These are phyloP conservation scores for Nothobranchius furzeri DNA, from an alignment of 2,113 vertebrate species.

Conservation along the genomic window DNA sequence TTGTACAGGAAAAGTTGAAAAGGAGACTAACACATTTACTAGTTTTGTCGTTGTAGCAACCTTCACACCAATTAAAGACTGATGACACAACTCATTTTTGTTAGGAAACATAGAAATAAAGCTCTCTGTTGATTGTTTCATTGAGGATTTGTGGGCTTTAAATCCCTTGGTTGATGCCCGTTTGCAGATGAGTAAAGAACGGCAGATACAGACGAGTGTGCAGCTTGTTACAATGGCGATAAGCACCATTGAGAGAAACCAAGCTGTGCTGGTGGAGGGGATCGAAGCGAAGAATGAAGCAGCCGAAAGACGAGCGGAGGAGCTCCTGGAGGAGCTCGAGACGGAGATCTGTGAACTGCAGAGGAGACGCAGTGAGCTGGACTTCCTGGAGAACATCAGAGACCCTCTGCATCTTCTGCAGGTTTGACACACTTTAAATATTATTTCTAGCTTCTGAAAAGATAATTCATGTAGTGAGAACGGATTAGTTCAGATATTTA, in stretches of 20 bases:
- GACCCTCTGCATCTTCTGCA: constrained; percentile 58
- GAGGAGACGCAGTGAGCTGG: constrained; percentile 43
- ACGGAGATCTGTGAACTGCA: constrained; percentile 51
- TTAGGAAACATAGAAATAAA: not conserved
- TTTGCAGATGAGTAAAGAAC: constrained; percentile 42
- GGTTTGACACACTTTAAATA: constrained; percentile 33
- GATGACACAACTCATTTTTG: no score
- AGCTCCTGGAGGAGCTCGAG: constrained; percentile 47
- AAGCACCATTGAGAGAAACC: constrained; percentile 21
- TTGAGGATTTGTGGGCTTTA: no score
- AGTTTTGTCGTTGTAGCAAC: no score
- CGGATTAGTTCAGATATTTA: no score
- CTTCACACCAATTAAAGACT: no score
- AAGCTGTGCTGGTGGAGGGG: constrained; percentile 30
- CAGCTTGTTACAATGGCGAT: constrained; percentile 24
- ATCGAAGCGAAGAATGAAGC: constrained; percentile 39
- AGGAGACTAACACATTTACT: no score
- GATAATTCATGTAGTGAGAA: no score
- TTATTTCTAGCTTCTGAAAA: no score
- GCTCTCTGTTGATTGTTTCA: no score
- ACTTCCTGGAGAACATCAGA: constrained; percentile 40
- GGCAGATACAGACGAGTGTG: constrained; percentile 29
- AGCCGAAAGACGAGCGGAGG: constrained; percentile 20
- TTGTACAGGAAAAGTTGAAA: no score
- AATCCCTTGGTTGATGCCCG: rapidly evolving